These are phyloP conservation scores for Drosophila asahinai DNA, from an alignment of 1,140 invertebrate genomes.

Conservation along the genomic window DNA sequence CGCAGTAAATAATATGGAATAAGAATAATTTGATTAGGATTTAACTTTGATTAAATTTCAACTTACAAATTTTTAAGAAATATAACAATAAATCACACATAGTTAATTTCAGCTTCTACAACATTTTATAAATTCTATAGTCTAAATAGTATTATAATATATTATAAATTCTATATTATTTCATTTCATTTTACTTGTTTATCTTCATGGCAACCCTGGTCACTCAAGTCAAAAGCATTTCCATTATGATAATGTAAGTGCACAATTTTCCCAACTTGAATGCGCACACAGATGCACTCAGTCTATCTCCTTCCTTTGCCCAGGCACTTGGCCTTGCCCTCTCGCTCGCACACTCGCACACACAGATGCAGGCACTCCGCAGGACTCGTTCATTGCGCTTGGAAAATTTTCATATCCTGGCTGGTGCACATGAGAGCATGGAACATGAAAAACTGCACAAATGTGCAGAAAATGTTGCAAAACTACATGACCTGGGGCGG, in stretches of 20 bases:
- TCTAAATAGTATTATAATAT: too few species aligned
- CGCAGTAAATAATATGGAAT: too few species aligned
- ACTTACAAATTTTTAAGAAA: neutral
- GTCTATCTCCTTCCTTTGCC: conserved; percentile 15
- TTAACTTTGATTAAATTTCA: too few species aligned
- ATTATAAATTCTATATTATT: neutral
- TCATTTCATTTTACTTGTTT: neutral
- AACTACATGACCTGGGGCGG: conserved; percentile 52
- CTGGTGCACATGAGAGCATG: conserved; percentile 65
- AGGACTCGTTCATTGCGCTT: conserved; percentile 58
- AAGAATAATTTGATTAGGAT: too few species aligned
- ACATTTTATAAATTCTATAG: neutral
- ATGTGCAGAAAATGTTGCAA: conserved; percentile 83
- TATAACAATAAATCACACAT: neutral
- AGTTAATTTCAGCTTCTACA: neutral
- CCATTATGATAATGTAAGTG: conserved; percentile 83
- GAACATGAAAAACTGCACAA: conserved; percentile 83
- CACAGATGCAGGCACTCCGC: conserved; percentile 3
- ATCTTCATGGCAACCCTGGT: conserved; percentile 55
- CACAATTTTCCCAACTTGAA: conserved; percentile 79
- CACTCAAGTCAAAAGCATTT: conserved; percentile 80
- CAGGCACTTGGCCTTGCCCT: neutral
- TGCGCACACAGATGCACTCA: conserved; percentile 50
- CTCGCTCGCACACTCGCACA: conserved; percentile 2
- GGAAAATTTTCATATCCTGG: conserved; percentile 81